A percentile compares a stretch with the other conserved stretches of the same genome.
These are phyloP conservation scores for Alethe castanea DNA, from an alignment of 2,113 vertebrate species.

Conservation along the genomic window DNA sequence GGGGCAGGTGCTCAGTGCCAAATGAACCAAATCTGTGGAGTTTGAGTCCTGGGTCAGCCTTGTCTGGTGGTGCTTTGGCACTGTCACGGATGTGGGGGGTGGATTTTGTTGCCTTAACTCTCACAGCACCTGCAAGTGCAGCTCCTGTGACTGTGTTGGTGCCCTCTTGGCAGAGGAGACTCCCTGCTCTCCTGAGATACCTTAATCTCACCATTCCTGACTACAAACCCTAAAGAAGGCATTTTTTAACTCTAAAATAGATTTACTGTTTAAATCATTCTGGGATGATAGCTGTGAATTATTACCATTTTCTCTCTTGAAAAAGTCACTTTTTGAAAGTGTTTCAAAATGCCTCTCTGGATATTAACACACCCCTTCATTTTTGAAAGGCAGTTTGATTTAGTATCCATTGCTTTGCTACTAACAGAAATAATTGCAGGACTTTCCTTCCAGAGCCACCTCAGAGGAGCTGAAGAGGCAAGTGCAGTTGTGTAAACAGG, in stretches of 20 bases:
- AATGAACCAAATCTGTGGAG: not conserved
- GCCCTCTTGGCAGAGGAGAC: not conserved
- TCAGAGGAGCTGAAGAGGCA: not conserved
- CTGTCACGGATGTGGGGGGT: fast-evolving
- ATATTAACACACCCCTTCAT: not conserved
- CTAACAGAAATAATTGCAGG: not conserved
- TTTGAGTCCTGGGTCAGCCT: not conserved
- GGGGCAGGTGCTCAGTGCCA: not conserved
- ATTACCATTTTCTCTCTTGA: not conserved
- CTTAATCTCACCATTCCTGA: not conserved
- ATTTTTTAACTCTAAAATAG: not conserved
- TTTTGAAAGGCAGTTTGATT: not conserved
- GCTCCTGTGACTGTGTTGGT: not conserved
- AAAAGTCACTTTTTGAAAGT: not conserved
- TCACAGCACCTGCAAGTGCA: not conserved
- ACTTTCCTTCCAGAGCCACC: not conserved
- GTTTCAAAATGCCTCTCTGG: not conserved
- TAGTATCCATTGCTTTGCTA: not conserved
- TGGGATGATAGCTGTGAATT: not conserved
- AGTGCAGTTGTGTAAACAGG: not conserved
- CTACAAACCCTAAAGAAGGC: not conserved
- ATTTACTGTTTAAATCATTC: not conserved
- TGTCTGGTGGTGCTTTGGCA: not conserved
- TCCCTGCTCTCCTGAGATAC: not conserved
- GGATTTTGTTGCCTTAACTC: not conserved